Evolutionary conservation across 2,113 vertebrate species (phyloP), one percentile per base, ranked within the genome.

Genomic region (Suricata suricatta): DNA sequence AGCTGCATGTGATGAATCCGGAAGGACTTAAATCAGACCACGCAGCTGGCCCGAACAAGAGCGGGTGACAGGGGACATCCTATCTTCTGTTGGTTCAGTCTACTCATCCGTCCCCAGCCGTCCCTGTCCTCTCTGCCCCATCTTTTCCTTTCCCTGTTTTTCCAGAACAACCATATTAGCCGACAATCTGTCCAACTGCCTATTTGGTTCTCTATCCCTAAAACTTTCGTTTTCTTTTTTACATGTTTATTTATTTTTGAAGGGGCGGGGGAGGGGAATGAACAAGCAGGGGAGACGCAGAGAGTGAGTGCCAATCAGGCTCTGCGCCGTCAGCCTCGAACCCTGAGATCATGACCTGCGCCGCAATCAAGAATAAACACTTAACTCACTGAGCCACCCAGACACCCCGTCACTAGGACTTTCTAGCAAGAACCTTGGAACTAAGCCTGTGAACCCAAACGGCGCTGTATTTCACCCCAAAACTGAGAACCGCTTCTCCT

Each of bases 1-100:
- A 29, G 38, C 41, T 21, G 13, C 1, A 69, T 16, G 5, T 25
- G 52, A 25, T 41, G 19, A 44, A 52, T 27, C 44, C 31, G 27
- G 21, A 33, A 33, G 64, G 41, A 86, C 44, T n/a, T 47, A 21
- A 27, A 19, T 64, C 57, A 84, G 81, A 84, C 41, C 27, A 52
- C 41, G 44, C 44, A 69, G 50, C 7, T 64, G 57, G 33, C 33
- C 64, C 84, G 25, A 25, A 27, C 7, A 29, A 25, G n/a, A 23
- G 13, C 1, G 1, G 11, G 0, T 16, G 64, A 19, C 47, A 15
- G 4, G 3, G 15, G 63, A 63, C 29, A 68, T 15, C 44, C 17
- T 47, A 17, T 19, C 27, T 29, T 31, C 7, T 2, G 27, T 11
- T 77, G 44, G 44, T 16, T 76, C 38, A 15, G 41, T 76, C 38